Evolutionary conservation across 2,113 vertebrate species (phyloP).

Genomic region (Meriones unguiculatus): DNA sequence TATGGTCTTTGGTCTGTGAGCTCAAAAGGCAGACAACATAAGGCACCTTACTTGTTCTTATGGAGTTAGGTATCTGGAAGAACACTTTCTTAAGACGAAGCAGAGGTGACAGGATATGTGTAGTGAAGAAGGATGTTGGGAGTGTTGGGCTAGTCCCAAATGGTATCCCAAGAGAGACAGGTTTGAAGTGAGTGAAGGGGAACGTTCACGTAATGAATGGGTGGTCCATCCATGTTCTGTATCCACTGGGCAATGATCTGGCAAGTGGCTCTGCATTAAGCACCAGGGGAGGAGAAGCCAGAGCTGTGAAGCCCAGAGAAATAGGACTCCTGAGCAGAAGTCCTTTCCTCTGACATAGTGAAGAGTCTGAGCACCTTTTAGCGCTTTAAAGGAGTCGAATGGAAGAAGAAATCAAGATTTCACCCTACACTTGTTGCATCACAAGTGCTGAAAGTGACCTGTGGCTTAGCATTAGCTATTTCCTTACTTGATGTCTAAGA

Average conservation of each 20-base stretch:
- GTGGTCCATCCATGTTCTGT: not conserved
- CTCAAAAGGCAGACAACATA: not conserved
- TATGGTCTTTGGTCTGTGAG: not conserved
- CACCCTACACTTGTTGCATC: not conserved
- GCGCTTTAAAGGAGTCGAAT: not conserved
- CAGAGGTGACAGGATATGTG: not conserved
- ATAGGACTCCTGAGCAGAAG: not conserved
- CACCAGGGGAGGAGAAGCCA: not conserved
- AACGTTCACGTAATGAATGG: not conserved
- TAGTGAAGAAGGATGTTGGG: not conserved
- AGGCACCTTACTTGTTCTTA: not conserved
- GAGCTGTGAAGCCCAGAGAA: not conserved
- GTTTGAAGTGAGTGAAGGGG: not conserved
- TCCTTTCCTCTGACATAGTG: not conserved
- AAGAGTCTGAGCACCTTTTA: not conserved
- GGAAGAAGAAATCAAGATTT: not conserved
- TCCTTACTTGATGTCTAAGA: not conserved
- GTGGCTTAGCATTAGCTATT: not conserved
- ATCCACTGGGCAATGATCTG: not conserved
- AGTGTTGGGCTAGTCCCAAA: not conserved
- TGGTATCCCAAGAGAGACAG: not conserved
- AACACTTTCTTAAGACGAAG: not conserved
- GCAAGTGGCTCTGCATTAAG: not conserved
- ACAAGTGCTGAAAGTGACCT: not conserved
- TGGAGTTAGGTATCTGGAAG: not conserved